A percentile compares a stretch with the other conserved stretches of the same genome.
phyloP scores from a whole-genome alignment of 1,140 invertebrate genomes.

The Magallana angulata region DNA sequence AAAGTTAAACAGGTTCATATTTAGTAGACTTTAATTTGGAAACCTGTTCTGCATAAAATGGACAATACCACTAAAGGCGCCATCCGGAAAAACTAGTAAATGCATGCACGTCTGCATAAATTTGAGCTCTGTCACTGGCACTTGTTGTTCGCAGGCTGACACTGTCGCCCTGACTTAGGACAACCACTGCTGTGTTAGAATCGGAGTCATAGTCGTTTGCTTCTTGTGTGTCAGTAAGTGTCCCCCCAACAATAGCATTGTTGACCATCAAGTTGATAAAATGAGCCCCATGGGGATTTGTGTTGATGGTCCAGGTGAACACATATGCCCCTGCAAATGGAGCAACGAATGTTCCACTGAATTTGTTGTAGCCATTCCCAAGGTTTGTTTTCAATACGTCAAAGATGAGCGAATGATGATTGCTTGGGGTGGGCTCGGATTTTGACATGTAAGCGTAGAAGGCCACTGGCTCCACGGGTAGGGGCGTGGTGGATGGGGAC shows the following conservation, averaged over 20 bases:
- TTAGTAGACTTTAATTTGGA: too few species aligned
- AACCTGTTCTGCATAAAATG: too few species aligned
- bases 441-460: slow-evolving; percentile 41
- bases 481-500: not conserved
- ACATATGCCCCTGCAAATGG: slow-evolving; percentile 22
- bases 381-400: slow-evolving; percentile 26
- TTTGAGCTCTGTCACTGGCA: not conserved
- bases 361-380: slow-evolving; percentile 35
- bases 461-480: slow-evolving; percentile 8
- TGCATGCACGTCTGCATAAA: not conserved
- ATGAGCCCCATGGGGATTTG: not conserved
- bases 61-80: not conserved
- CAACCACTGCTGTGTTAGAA: not conserved
- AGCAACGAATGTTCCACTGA: not conserved
- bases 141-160: not conserved
- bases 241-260: not conserved
- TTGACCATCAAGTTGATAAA: slow-evolving; percentile 20
- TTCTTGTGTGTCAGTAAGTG: slow-evolving; percentile 9
- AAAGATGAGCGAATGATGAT: slow-evolving; percentile 9
- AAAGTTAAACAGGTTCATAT: too few species aligned
- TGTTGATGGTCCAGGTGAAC: slow-evolving; percentile 25
- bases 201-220: not conserved
- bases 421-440: not conserved
- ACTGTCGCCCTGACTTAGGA: not conserved
- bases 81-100: not conserved